Conservation (phyloP, 1,140 invertebrate species). For the Onthophagus taurus region DNA sequence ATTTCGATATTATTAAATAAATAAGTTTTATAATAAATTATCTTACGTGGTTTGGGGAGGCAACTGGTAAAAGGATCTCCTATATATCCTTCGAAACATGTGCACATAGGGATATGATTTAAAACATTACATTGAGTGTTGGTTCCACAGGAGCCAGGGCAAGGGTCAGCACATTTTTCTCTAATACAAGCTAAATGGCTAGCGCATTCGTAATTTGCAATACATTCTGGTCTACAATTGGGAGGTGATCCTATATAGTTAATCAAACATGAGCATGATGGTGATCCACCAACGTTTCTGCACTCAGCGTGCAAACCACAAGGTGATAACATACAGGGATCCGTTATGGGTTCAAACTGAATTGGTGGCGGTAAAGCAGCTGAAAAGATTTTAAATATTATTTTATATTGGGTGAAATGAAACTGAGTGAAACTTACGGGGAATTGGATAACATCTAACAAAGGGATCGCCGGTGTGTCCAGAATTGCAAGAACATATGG, state of each 20-base stretch:
- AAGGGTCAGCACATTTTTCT: constrained; percentile 52
- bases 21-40: constrained; percentile 1
- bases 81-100: constrained; percentile 55
- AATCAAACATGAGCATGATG: constrained; percentile 51
- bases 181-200: constrained; percentile 54
- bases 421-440: constrained; percentile 37
- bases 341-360: constrained; percentile 22
- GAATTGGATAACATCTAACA: constrained; percentile 45
- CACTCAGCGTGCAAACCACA: constrained; percentile 69
- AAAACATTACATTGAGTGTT: constrained; percentile 59
- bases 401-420: constrained; percentile 1
- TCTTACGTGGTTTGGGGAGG: constrained; percentile 36
- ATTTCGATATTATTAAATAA: too few species aligned
- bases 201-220: constrained; percentile 50
- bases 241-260: constrained; percentile 55
- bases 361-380: constrained; percentile 24
- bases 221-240: constrained; percentile 59
- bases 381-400: constrained; percentile 16
- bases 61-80: constrained; percentile 44
- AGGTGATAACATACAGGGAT: constrained; percentile 66
- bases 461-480: constrained; percentile 54
- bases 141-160: constrained; percentile 61
- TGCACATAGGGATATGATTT: constrained; percentile 60
- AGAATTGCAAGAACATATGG: constrained; percentile 48
- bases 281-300: constrained; percentile 45